Evolutionary conservation across 2,797 vertebrate species (phyloP), one percentile per base, ranked within the genome.

Genomic region (Micropoecilia bifurca): DNA sequence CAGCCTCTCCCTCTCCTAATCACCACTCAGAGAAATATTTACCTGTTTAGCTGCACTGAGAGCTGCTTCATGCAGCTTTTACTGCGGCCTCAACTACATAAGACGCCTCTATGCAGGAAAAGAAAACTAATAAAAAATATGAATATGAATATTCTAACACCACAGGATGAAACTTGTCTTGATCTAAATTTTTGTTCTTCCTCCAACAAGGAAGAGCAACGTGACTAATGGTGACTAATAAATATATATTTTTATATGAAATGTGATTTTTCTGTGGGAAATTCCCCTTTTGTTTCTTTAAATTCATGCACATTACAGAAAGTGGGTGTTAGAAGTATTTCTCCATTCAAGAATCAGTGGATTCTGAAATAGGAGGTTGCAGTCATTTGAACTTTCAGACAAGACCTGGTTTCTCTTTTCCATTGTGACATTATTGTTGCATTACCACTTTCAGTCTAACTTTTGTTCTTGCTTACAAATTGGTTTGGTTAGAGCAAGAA

Each of bases 41-140:
- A 75, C 71, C 68, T 69, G 33, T 74, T 28, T 18, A 36, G n/a
- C 76, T 72, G 68, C 71, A 80, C 46, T 25, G 50, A 33, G 36
- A 59, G 74, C 61, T 74, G 47, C 46, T 39, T 45, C 53, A 63
- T 25, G 46, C 39, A 30, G 45, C 53, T 76, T 55, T 55, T 39
- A 39, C 33, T 36, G 16, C 22, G 33, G 33, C 7, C 61, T 39
- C 61, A 66, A 39, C 30, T 8, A 9, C 61, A 39, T 36, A 66
- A 36, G 33, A 66, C 0, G 2, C 57, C 57, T 33, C 14, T 16
- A 18, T 30, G 28, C 28, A 61, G 57, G 22, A 25, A 50, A 8
- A 7, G 8, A 33, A 16, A 3, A 41, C 39, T 41, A 41, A n/a
- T n/a, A n/a, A n/a, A n/a, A n/a, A n/a, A n/a, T n/a, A n/a, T n/a